A percentile compares a stretch with the other conserved stretches of the same genome.
Evolutionary conservation across 1,140 invertebrate genomes (phyloP).

Genomic region (Magallana angulata): DNA sequence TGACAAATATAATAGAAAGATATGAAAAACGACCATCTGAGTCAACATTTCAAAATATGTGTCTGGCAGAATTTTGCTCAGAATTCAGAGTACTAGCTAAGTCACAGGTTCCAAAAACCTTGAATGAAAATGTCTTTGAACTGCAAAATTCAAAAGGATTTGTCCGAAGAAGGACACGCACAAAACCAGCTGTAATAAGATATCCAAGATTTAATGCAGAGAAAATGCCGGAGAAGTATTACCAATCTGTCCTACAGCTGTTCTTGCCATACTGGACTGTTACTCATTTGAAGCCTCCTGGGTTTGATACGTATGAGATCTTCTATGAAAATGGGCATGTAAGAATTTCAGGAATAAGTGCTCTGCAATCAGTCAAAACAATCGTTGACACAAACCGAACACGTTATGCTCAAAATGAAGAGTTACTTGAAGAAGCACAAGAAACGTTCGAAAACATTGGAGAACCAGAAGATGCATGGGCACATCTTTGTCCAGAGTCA

Average conservation of each 20-base stretch:
- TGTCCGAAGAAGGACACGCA: conserved; percentile 49
- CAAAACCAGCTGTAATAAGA: no score
- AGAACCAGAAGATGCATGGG: conserved; percentile 39
- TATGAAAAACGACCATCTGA: no score
- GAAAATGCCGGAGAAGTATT: conserved; percentile 53
- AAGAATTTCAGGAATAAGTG: not conserved
- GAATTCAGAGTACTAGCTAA: conserved; percentile 48
- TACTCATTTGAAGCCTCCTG: conserved; percentile 44
- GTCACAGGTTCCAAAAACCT: conserved; percentile 32
- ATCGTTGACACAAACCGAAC: conserved; percentile 6
- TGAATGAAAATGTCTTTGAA: conserved; percentile 15
- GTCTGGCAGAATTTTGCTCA: no score
- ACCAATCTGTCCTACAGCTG: conserved; percentile 39
- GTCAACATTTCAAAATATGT: no score
- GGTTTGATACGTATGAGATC: conserved; percentile 34
- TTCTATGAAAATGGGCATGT: conserved; percentile 53
- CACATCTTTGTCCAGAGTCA: no score
- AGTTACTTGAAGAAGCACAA: not conserved
- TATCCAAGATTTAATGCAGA: no score
- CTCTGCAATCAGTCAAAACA: conserved; percentile 2
- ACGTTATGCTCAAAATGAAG: not conserved
- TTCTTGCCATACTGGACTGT: conserved; percentile 48
- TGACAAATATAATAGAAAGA: no score
- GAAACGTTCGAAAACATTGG: conserved; percentile 6
- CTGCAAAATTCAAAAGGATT: conserved; percentile 51